Evolutionary conservation across 2,113 vertebrate species (phyloP), one percentile per base, ranked within the genome.

Genomic region (Meriones unguiculatus): DNA sequence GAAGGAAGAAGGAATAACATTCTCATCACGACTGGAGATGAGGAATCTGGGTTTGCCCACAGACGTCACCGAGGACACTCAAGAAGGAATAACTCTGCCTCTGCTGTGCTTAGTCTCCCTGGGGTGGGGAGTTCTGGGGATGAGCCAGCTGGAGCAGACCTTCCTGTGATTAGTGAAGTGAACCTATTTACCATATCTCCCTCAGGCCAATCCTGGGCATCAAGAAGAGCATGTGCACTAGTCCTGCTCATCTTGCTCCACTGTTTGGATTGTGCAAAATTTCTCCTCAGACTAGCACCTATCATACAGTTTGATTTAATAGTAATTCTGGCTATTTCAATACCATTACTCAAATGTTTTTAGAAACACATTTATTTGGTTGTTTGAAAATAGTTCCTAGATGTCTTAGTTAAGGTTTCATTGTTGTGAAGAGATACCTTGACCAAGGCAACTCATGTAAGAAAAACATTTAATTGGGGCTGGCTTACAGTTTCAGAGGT

Each of bases 241-340:
- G 12, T 57, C 17, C 24, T 64, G 28, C 41, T 57, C n/a, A 50
- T 28, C 30, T 84, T 32, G 17, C 5, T 8, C 8, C 59, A 13
- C 9, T 0, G 14, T 77, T 50, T 59, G 20, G 52, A 52, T 1
- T 30, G 0, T 77, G 59, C 32, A 35, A 1, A n/a, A 11, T 64
- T 85, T 82, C 38, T 91, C 22, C 73, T 52, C 77, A 14, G 85
- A 78, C 62, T 80, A 52, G 38, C 52, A 62, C n/a, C 5, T 73
- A 32, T 62, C 69, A 30, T 64, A 13, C 2, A 54, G 7, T 57
- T 81, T 46, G 9, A 25, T 92, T 70, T 87, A 64, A 72, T 30
- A 88, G 52, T 72, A 93, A 90, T 41, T 90, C 54, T 90, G 50
- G 65, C 52, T 73, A 93, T 92, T 92, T 82, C 7, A 89, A 73